Percentiles rank a stretch among this genome's conserved stretches.
phyloP scores from a whole-genome alignment of 2,113 vertebrate genomes.

The Electrona antarctica region DNA sequence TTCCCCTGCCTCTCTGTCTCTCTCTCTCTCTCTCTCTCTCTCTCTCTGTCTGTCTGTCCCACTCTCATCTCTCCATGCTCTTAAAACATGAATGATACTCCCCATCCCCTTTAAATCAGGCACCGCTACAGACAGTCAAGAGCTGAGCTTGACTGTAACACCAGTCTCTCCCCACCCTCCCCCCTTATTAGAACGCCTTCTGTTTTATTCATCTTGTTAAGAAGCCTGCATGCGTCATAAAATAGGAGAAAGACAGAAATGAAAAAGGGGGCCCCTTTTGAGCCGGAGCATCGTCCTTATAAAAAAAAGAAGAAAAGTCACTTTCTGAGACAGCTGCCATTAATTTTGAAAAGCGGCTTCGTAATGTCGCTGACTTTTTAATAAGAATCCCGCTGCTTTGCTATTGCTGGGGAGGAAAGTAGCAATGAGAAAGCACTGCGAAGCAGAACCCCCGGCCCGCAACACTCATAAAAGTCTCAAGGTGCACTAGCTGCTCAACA shows the following conservation, averaged over 20 bases:
- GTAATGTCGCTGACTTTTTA: conserved; percentile 14
- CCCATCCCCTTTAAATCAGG: neutral
- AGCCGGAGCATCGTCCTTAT: neutral
- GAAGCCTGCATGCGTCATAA: conserved; percentile 17
- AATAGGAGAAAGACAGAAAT: neutral
- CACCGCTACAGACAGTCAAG: neutral
- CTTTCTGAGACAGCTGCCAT: conserved; percentile 1
- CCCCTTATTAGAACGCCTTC: neutral
- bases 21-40: too few species aligned
- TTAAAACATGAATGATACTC: too few species aligned
- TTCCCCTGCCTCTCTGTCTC: too few species aligned
- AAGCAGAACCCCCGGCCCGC: too few species aligned
- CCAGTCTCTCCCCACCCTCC: conserved; percentile 19
- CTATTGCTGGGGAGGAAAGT: neutral
- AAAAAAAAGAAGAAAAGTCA: conserved; percentile 12
- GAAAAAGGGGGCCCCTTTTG: neutral
- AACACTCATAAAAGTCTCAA: too few species aligned
- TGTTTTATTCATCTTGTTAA: neutral
- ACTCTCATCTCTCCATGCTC: too few species aligned
- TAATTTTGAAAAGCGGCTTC: neutral
- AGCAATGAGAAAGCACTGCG: too few species aligned
- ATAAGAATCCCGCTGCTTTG: conserved; percentile 14
- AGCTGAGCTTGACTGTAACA: neutral
- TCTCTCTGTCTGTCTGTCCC: too few species aligned
- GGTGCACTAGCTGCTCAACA: too few species aligned